A percentile compares a stretch with the other conserved stretches of the same genome.
phyloP scores from a whole-genome alignment of 2,888 invertebrate genomes.

The Cephus nigrinus region DNA sequence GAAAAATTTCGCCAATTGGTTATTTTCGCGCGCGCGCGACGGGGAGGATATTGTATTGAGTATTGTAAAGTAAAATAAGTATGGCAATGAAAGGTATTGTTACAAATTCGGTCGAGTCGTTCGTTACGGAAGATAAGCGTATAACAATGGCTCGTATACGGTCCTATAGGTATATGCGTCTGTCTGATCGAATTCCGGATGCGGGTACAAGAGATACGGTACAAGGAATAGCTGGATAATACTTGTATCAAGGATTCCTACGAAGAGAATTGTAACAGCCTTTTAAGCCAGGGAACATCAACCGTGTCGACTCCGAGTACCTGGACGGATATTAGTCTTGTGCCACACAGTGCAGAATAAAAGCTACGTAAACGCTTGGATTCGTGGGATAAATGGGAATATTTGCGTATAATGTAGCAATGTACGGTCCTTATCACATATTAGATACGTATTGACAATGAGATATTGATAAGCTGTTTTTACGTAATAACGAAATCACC shows the following conservation, averaged over 20 bases:
- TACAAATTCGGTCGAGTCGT: neutral
- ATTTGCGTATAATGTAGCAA: neutral
- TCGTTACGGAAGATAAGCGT: neutral
- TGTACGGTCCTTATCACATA: neutral
- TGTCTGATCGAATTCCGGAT: neutral
- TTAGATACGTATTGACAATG: neutral
- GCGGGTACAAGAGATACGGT: neutral
- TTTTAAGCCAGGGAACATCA: slow-evolving; percentile 25
- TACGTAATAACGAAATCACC: neutral
- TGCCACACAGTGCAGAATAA: slow-evolving; percentile 30
- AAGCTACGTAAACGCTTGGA: slow-evolving; percentile 25
- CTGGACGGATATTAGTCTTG: slow-evolving; percentile 27
- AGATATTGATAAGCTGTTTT: neutral
- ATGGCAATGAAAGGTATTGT: neutral
- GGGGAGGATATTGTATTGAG: neutral
- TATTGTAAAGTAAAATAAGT: neutral
- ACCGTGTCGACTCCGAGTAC: slow-evolving; percentile 25
- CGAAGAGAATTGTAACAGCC: neutral
- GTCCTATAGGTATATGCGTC: neutral
- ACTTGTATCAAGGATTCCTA: neutral
- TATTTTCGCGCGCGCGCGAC: neutral
- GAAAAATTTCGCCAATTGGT: neutral
- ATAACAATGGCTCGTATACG: neutral
- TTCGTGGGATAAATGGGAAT: neutral
- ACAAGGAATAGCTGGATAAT: neutral